These are phyloP conservation scores for Neopelma chrysocephalum DNA, from an alignment of 2,797 vertebrate species.

Conservation along the genomic window DNA sequence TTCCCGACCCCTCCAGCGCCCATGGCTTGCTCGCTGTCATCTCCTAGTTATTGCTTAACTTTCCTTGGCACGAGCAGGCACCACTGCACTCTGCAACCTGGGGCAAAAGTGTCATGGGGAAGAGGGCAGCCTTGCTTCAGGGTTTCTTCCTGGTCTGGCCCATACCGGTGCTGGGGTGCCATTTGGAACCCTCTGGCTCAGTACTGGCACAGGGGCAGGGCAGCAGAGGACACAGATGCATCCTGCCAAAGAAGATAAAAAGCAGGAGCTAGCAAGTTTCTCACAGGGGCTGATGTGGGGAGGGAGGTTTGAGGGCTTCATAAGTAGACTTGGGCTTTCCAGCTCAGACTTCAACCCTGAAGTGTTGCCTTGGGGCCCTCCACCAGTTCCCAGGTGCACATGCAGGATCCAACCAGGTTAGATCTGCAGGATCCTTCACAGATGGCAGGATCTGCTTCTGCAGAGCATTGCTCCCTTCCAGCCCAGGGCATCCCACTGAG, in stretches of 20 bases:
- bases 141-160: not conserved
- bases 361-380: not conserved
- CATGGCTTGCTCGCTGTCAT: fast-evolving
- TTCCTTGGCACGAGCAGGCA: not conserved
- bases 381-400: fast-evolving
- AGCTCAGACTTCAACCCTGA: not conserved
- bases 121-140: not conserved
- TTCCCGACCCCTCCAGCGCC: not conserved
- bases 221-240: not conserved
- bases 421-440: not conserved
- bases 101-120: not conserved
- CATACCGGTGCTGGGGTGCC: fast-evolving
- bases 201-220: not conserved
- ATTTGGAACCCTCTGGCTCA: not conserved
- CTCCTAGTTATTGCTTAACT: not conserved
- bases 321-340: not conserved
- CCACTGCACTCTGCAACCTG: fast-evolving
- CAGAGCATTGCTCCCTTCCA: not conserved
- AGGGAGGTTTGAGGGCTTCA: not conserved
- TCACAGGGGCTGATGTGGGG: not conserved
- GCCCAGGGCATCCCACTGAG: not conserved
- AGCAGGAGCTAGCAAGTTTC: not conserved
- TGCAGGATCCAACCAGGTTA: not conserved
- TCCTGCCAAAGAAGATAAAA: no score
- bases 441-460: not conserved